Percentiles rank a stretch among this genome's conserved stretches.
Evolutionary conservation across 2,113 vertebrate genomes (phyloP).

Genomic region (Xiphias gladius): DNA sequence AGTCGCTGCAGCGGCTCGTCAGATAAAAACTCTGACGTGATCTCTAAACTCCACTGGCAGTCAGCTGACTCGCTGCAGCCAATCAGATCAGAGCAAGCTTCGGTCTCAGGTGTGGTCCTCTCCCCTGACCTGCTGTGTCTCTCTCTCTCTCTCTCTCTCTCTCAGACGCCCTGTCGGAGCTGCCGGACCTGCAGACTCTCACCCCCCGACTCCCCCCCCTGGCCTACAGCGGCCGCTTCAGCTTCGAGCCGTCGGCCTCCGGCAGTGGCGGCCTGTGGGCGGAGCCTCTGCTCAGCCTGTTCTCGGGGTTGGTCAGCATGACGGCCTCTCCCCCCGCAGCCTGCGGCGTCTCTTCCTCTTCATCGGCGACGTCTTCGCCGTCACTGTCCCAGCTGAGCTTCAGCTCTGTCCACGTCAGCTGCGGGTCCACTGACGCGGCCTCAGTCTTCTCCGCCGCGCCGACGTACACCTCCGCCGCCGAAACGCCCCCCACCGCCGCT

Average conservation of each 20-base stretch:
- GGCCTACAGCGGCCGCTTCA: slow-evolving; percentile 95
- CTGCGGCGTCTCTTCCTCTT: slow-evolving; percentile 80
- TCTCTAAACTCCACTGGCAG: neutral
- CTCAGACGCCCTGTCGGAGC: slow-evolving; percentile 66
- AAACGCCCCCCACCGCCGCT: slow-evolving; percentile 76
- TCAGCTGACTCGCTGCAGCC: slow-evolving; percentile 11
- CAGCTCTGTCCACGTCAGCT: slow-evolving; percentile 88
- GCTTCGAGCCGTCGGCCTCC: slow-evolving; percentile 88
- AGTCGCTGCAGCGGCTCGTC: too few species aligned
- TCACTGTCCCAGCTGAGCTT: slow-evolving; percentile 75
- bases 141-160: neutral
- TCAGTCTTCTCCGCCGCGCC: slow-evolving; percentile 90
- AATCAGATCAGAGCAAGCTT: neutral
- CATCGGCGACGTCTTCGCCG: slow-evolving; percentile 77
- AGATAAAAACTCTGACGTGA: neutral
- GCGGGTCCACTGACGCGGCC: slow-evolving; percentile 77
- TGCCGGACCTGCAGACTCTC: slow-evolving; percentile 87
- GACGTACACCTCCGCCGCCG: slow-evolving; percentile 84
- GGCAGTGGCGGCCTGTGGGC: slow-evolving; percentile 90
- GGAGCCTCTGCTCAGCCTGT: slow-evolving; percentile 94
- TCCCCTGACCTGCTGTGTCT: slow-evolving; percentile 14
- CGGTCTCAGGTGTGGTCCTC: neutral
- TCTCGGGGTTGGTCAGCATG: slow-evolving; percentile 93
- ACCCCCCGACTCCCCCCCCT: slow-evolving; percentile 90
- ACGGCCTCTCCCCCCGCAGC: slow-evolving; percentile 83